These are phyloP conservation scores for Mesorhabditis spiculigera DNA, from an alignment of 2,888 invertebrate genomes.

Conservation along the genomic window DNA sequence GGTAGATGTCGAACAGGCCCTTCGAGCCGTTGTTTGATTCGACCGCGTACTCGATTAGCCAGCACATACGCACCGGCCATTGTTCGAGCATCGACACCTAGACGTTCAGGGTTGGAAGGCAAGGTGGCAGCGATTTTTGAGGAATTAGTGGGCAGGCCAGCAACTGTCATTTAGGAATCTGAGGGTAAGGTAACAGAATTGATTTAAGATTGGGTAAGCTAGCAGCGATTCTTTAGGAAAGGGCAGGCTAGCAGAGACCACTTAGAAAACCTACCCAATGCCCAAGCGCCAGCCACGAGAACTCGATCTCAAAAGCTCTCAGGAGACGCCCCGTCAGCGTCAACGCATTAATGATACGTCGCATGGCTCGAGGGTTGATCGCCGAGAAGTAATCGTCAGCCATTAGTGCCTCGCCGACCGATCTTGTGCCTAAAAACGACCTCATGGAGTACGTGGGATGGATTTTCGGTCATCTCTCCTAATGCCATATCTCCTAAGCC, in stretches of 20 bases:
- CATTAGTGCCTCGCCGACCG: conserved; percentile 64
- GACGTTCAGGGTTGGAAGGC: neutral
- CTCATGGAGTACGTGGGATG: too few species aligned
- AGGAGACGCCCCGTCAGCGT: conserved; percentile 72
- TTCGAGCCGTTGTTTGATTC: conserved; percentile 76
- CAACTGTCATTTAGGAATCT: too few species aligned
- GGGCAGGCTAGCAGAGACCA: neutral
- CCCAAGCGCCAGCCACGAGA: conserved; percentile 95
- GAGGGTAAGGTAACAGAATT: too few species aligned
- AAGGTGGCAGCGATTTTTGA: too few species aligned
- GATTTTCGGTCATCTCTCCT: conserved; percentile 11
- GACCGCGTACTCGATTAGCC: conserved; percentile 78
- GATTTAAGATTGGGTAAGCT: too few species aligned
- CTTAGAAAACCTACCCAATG: conserved; percentile 74
- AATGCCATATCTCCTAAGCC: conserved; percentile 14
- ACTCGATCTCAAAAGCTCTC: conserved; percentile 97
- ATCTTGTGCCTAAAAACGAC: neutral
- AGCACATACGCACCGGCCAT: conserved; percentile 95
- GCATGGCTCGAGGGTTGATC: conserved; percentile 93
- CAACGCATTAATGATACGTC: conserved; percentile 53
- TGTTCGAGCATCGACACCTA: conserved; percentile 81
- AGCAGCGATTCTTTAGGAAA: too few species aligned
- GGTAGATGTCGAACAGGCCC: conserved; percentile 82
- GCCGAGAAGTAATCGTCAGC: conserved; percentile 98
- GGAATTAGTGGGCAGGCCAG: too few species aligned